A percentile compares a stretch with the other conserved stretches of the same genome.
These are phyloP conservation scores for Catostomus latipinnis DNA, from an alignment of 2,797 vertebrate species.

Conservation along the genomic window DNA sequence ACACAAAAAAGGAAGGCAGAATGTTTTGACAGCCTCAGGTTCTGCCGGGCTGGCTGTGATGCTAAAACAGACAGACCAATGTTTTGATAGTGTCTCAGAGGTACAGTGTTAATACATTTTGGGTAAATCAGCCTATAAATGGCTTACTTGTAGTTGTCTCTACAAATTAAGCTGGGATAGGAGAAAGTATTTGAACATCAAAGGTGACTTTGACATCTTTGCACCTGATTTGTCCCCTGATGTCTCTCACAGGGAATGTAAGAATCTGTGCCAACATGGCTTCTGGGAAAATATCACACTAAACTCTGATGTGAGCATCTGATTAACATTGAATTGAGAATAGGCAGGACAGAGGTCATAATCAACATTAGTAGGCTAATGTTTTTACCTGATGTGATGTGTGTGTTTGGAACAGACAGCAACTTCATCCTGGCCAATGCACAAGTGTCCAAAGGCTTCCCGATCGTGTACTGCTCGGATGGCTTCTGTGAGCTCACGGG, in stretches of 20 bases:
- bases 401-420: slow-evolving; percentile 83
- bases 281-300: not conserved
- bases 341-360: not conserved
- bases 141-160: no score
- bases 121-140: no score
- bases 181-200: no score
- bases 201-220: no score
- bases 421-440: slow-evolving; percentile 99
- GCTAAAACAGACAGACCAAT: no score
- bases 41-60: no score
- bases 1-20: no score
- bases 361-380: not conserved
- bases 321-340: slow-evolving; percentile 53
- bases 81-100: no score
- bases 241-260: no score
- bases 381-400: not conserved
- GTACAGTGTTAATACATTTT: no score
- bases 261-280: not conserved
- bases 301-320: not conserved
- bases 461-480: slow-evolving; percentile 99
- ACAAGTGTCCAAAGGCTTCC: slow-evolving; percentile 94
- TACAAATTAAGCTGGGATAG: no score
- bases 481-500: slow-evolving; percentile 98
- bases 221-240: not conserved
- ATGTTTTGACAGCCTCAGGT: no score